A percentile compares a stretch with the other conserved stretches of the same genome.
Conservation (phyloP, 2,888 invertebrate species). For the Agrotis puta region DNA sequence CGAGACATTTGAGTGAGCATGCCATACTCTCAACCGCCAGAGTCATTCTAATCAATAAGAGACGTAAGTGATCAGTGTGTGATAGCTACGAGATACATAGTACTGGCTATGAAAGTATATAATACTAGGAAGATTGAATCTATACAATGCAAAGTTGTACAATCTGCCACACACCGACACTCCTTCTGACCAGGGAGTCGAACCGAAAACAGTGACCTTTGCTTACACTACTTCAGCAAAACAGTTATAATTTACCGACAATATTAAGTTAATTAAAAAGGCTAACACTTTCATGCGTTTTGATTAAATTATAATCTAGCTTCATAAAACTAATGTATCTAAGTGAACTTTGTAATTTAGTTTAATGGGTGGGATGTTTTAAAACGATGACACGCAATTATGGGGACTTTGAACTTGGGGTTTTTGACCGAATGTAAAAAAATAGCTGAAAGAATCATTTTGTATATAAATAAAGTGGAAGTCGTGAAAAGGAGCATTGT, state of each 20-base stretch:
- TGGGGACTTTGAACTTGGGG: slow-evolving; percentile 14
- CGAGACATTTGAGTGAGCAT: too few species aligned
- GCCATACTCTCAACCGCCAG: too few species aligned
- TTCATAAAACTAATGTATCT: background rate
- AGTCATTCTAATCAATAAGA: too few species aligned
- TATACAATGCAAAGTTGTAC: too few species aligned
- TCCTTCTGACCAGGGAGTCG: background rate
- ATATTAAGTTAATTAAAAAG: slow-evolving; percentile 8
- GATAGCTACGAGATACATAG: too few species aligned
- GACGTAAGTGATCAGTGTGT: too few species aligned
- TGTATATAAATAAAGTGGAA: too few species aligned
- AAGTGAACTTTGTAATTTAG: slow-evolving; percentile 21
- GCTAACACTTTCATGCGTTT: slow-evolving; percentile 4
- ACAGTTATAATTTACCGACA: background rate
- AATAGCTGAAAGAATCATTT: background rate
- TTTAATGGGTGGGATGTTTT: slow-evolving; percentile 15
- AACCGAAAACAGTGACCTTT: background rate
- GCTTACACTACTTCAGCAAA: background rate
- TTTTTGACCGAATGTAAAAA: background rate
- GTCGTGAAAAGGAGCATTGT: too few species aligned
- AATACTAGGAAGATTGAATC: too few species aligned
- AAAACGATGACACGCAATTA: slow-evolving; percentile 10
- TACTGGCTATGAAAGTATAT: too few species aligned
- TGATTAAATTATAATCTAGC: slow-evolving; percentile 25
- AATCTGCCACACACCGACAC: too few species aligned